These are phyloP conservation scores for Pristiophorus japonicus DNA, from an alignment of 2,113 vertebrate genomes.

Conservation along the genomic window DNA sequence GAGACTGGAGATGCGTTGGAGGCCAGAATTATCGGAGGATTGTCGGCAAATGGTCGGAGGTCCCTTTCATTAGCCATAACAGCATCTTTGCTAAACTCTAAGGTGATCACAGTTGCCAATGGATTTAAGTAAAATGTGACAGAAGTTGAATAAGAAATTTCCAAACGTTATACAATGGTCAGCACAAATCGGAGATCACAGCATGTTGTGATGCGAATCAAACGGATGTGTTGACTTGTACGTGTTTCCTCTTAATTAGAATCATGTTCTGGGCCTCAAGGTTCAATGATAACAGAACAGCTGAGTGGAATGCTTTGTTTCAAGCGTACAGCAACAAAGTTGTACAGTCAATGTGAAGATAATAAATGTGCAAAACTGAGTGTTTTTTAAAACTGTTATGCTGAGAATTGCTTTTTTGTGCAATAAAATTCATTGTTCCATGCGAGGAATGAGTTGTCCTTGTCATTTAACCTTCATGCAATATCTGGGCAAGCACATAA, in stretches of 20 bases:
- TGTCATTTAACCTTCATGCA: not conserved
- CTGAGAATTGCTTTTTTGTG: not conserved
- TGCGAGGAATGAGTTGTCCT: not conserved
- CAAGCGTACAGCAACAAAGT: not conserved
- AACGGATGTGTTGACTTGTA: not conserved
- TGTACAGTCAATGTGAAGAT: not conserved
- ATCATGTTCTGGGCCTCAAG: not conserved
- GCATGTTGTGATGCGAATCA: not conserved
- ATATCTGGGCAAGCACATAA: too few relatives aligned
- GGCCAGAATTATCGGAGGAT: not conserved
- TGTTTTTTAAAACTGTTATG: not conserved
- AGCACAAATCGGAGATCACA: not conserved
- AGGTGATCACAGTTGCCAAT: not conserved
- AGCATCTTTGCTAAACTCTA: not conserved
- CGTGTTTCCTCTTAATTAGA: not conserved
- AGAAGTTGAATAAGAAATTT: too few relatives aligned
- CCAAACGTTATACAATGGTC: not conserved
- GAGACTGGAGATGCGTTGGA: not conserved
- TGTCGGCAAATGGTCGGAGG: not conserved
- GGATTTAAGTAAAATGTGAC: not conserved
- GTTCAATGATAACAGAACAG: not conserved
- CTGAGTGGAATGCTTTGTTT: not conserved
- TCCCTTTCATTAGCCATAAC: not conserved
- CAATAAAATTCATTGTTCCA: not conserved
- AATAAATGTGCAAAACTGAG: not conserved